Percentiles rank a stretch among this genome's conserved stretches.
These are phyloP conservation scores for Deilephila elpenor DNA, from an alignment of 2,888 invertebrate species.

Conservation along the genomic window DNA sequence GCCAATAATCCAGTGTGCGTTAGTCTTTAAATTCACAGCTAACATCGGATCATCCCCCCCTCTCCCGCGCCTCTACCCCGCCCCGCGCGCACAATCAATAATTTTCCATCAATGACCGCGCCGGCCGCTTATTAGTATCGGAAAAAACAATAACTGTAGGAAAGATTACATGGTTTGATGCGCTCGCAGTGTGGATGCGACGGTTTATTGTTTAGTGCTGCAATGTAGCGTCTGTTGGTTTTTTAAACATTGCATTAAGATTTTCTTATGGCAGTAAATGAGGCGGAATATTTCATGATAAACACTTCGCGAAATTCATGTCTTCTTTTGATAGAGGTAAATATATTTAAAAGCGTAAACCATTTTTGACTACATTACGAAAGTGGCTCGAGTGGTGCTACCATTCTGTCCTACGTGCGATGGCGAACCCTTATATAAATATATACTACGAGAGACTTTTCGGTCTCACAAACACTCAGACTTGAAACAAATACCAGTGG, in stretches of 20 bases:
- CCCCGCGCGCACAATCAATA: constrained; percentile 66
- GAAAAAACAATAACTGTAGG: constrained; percentile 79
- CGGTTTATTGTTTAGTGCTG: constrained; percentile 28
- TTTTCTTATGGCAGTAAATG: too few species aligned
- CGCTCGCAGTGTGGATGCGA: constrained; percentile 55
- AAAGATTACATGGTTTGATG: constrained; percentile 63
- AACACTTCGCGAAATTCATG: too few species aligned
- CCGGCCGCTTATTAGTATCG: constrained; percentile 75
- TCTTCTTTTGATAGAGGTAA: too few species aligned
- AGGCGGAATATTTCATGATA: too few species aligned
- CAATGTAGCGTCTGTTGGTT: neutral
- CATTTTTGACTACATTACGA: too few species aligned
- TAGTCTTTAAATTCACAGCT: neutral
- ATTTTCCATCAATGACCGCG: constrained; percentile 80
- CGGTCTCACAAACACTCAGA: too few species aligned
- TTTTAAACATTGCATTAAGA: neutral
- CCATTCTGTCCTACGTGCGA: too few species aligned
- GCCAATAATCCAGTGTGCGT: neutral
- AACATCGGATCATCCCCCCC: neutral
- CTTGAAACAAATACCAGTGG: too few species aligned
- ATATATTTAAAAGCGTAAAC: too few species aligned
- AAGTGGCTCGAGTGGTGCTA: too few species aligned
- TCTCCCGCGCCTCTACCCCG: neutral
- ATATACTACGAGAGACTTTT: too few species aligned
- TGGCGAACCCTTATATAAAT: too few species aligned